Evolutionary conservation across 2,113 vertebrate genomes (phyloP).

Genomic region (Alces alces): DNA sequence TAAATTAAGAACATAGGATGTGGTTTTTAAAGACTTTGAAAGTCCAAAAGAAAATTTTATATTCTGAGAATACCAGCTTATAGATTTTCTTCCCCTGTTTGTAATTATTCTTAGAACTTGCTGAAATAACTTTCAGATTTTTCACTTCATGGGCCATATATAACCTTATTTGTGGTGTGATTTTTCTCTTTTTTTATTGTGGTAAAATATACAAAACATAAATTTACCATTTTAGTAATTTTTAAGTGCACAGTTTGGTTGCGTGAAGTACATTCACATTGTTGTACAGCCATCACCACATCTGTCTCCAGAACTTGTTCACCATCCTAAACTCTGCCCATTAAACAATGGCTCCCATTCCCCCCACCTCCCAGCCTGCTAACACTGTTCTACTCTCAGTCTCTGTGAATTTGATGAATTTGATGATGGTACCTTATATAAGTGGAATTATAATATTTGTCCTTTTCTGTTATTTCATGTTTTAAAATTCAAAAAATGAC

Average conservation of each 20-base stretch:
- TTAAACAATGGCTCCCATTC: not conserved
- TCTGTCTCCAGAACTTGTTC: not conserved
- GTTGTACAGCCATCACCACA: not conserved
- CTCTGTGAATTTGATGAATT: not conserved
- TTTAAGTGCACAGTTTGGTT: not conserved
- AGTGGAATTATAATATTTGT: not conserved
- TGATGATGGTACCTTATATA: not conserved
- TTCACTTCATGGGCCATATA: not conserved
- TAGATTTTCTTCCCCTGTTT: slow-evolving; percentile 5
- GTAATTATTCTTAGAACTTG: not conserved
- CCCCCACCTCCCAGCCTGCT: rapidly evolving
- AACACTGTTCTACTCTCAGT: not conserved
- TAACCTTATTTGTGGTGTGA: not conserved
- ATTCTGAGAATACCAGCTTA: not conserved
- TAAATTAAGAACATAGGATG: not conserved
- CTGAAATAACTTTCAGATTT: not conserved
- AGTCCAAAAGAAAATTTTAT: not conserved
- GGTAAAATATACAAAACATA: not conserved
- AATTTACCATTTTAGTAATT: not conserved
- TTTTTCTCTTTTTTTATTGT: not conserved
- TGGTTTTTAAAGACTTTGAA: not conserved
- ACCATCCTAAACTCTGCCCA: not conserved
- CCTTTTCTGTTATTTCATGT: not conserved
- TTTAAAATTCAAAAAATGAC: not conserved
- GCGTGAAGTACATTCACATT: not conserved